Evolutionary conservation across 2,888 invertebrate genomes (phyloP).

Genomic region (Pimpla rufipes): DNA sequence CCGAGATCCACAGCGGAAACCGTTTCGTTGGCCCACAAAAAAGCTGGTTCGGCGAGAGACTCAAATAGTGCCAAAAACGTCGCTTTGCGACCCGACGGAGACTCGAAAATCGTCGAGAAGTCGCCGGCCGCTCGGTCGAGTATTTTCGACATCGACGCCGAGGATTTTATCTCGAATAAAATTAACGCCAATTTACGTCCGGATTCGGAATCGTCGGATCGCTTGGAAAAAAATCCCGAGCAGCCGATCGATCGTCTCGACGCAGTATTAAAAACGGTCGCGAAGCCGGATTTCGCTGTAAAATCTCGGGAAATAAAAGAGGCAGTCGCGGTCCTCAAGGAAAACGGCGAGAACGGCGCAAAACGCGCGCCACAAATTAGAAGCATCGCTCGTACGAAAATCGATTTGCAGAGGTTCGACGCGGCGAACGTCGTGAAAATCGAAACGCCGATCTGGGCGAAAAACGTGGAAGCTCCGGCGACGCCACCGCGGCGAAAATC

Average conservation of each 20-base stretch:
- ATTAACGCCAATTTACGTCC: background rate
- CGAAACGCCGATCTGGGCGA: background rate
- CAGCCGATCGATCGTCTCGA: background rate
- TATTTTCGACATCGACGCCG: constrained; percentile 69
- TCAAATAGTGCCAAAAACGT: background rate
- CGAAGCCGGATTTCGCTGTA: background rate
- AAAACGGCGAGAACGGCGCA: background rate
- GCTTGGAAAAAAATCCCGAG: background rate
- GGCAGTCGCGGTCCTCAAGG: background rate
- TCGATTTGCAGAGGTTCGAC: constrained; percentile 33
- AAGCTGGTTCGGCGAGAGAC: background rate
- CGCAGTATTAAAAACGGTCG: constrained; percentile 44
- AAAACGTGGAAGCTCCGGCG: background rate
- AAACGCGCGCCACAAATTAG: constrained; percentile 35
- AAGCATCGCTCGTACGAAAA: constrained; percentile 39
- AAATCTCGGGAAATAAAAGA: background rate
- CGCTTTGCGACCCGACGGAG: background rate
- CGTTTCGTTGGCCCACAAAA: background rate
- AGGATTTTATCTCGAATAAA: constrained; percentile 34
- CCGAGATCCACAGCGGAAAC: constrained; percentile 1
- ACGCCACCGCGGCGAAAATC: background rate
- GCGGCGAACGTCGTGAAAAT: background rate
- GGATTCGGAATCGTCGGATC: background rate
- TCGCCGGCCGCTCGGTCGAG: constrained; percentile 29
- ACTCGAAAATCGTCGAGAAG: background rate